phyloP scores from a whole-genome alignment of 2,888 invertebrate genomes.

The Dynastes maya region DNA sequence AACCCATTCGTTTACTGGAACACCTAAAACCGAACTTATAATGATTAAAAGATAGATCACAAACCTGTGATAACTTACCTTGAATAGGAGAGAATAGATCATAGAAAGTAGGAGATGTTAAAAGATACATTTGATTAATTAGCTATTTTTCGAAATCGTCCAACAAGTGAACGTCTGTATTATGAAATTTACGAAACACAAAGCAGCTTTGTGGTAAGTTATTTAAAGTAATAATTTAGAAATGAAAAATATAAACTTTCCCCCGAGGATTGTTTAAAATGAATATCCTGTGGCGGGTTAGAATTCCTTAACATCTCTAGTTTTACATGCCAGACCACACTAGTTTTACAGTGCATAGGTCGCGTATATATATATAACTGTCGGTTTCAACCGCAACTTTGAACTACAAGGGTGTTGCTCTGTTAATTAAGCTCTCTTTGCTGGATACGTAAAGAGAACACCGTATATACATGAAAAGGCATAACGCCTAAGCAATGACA shows the following conservation, averaged over 20 bases:
- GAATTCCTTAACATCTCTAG: constrained; percentile 12
- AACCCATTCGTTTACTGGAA: no score
- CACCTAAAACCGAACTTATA: no score
- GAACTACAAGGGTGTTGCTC: constrained; percentile 57
- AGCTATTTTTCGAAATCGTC: no score
- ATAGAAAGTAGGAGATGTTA: no score
- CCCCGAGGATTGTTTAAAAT: neutral
- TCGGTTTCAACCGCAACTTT: constrained; percentile 56
- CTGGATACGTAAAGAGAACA: constrained; percentile 24
- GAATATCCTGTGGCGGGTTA: neutral
- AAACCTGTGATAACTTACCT: no score
- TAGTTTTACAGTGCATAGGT: constrained; percentile 39
- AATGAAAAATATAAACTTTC: neutral
- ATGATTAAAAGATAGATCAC: no score
- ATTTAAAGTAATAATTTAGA: neutral
- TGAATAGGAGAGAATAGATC: no score
- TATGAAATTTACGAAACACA: neutral
- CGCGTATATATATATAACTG: constrained; percentile 57
- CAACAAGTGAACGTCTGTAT: neutral
- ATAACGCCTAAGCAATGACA: constrained; percentile 10
- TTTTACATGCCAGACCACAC: constrained; percentile 12
- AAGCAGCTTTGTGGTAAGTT: neutral
- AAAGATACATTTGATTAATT: no score
- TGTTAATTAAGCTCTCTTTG: constrained; percentile 59
- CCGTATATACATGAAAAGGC: neutral